A percentile compares a stretch with the other conserved stretches of the same genome.
Conservation (phyloP, 1,140 invertebrate genomes). For the Drosophila ambigua region DNA sequence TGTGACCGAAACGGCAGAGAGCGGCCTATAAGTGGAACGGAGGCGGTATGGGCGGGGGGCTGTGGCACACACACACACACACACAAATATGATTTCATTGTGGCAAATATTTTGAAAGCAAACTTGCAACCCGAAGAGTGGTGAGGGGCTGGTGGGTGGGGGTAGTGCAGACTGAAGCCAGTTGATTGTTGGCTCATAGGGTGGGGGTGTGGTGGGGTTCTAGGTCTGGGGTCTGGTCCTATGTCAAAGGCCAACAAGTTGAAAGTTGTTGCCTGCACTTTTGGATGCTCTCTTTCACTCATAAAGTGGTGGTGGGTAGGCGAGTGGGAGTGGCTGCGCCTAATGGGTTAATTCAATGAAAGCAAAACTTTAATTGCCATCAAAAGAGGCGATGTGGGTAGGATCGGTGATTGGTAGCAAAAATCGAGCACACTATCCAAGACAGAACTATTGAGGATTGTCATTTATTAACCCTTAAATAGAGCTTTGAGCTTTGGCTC, state of each 20-base stretch:
- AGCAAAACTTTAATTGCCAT: slow-evolving; percentile 24
- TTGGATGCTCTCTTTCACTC: slow-evolving; percentile 24
- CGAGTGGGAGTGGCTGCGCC: not conserved
- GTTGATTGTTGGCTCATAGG: slow-evolving; percentile 37
- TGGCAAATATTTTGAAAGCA: slow-evolving; percentile 79
- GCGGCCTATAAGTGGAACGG: slow-evolving; percentile 57
- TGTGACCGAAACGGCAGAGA: not conserved
- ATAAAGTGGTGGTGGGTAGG: slow-evolving; percentile 28
- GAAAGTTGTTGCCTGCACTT: slow-evolving; percentile 58
- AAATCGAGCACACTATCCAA: not conserved
- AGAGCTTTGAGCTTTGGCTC: not conserved
- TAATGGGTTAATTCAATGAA: slow-evolving; percentile 68
- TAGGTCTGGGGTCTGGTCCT: no score
- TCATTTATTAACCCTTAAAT: not conserved
- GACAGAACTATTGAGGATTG: no score
- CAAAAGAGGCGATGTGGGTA: not conserved
- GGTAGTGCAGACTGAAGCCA: not conserved
- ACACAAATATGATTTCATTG: slow-evolving; percentile 72
- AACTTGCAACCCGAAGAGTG: slow-evolving; percentile 5
- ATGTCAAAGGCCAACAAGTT: slow-evolving; percentile 71
- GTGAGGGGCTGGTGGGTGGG: not conserved
- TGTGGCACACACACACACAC: not conserved
- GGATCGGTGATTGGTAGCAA: not conserved
- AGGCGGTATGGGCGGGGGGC: no score
- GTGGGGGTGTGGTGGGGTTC: not conserved